A percentile compares a stretch with the other conserved stretches of the same genome.
phyloP scores from a whole-genome alignment of 2,888 invertebrate genomes.

The Aplocera efformata region DNA sequence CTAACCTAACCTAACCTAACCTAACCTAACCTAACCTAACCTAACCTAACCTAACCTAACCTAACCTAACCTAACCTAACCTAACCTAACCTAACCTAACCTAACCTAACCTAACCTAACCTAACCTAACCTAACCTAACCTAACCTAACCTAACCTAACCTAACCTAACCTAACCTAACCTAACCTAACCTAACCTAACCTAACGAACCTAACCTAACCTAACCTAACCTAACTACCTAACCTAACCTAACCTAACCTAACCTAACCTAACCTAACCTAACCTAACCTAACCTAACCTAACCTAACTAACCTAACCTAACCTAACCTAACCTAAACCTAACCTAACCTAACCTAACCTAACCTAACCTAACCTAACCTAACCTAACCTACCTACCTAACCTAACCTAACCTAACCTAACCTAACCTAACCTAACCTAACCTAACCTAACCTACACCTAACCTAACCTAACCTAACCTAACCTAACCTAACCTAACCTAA shows the following conservation, averaged over 20 bases:
- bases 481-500: slow-evolving; percentile 16
- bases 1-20: slow-evolving; percentile 27
- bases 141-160: slow-evolving; percentile 16
- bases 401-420: slow-evolving; percentile 21
- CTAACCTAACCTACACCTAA: slow-evolving; percentile 24
- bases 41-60: slow-evolving; percentile 35
- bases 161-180: slow-evolving; percentile 33
- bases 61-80: slow-evolving; percentile 30
- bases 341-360: slow-evolving; percentile 26
- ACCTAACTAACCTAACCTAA: no score
- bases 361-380: slow-evolving; percentile 20
- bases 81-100: slow-evolving; percentile 23
- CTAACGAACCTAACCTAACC: slow-evolving; percentile 23
- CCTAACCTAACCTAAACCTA: no score
- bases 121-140: slow-evolving; percentile 19
- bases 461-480: slow-evolving; percentile 17
- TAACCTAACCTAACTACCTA: slow-evolving; percentile 31
- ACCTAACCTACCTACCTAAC: no score
- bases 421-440: slow-evolving; percentile 21
- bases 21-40: slow-evolving; percentile 29
- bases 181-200: slow-evolving; percentile 29
- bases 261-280: slow-evolving; percentile 29
- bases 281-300: slow-evolving; percentile 26
- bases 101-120: slow-evolving; percentile 25
- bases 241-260: slow-evolving; percentile 22